Base-by-base conservation (phyloP, 2,888 invertebrate species). In the Notodonta ziczac region DNA sequence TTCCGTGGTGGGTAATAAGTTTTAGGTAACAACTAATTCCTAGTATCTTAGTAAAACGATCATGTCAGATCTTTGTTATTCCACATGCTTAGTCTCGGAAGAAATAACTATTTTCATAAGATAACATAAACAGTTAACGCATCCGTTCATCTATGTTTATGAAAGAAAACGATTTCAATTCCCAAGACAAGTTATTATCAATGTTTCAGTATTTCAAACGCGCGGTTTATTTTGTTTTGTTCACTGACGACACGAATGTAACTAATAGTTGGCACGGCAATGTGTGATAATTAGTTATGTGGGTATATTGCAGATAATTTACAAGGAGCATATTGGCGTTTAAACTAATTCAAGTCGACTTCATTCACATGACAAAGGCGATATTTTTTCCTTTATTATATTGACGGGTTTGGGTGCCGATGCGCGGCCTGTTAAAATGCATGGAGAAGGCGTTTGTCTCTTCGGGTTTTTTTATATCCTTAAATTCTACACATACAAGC, bases 81-180 rank as follows among this genome's bases (percentile, higher is more conserved):
- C 35, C 53, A 54, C 54, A n/a, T 53, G 51, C 50, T 53, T 40
- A 52, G 53, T 53, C 32, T 61, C n/a, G 57, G n/a, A 55, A 57
- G 64, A 70, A 71, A 64, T 57, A 57, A 56, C 16, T 16, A 57
- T 51, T 62, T 61, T 69, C n/a, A 59, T 66, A 42, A 40, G 53
- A 58, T 66, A 67, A 74, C 46, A 62, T 69, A 67, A 64, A 66
- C 61, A 62, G 53, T 53, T 32, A 63, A 44, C 59, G 54, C 60
- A 59, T 61, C 62, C 52, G 64, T 52, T 53, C 57, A 57, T 58
- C 60, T 60, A 51, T 57, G 59, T 63, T 67, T 66, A 57, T 56
- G 39, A 57, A 68, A 64, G 57, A 67, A 66, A 67, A 64, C 55
- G 39, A 60, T 60, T 66, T 68, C 16, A 61, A 67, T 62, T 70